Base-by-base conservation (phyloP, 2,888 invertebrate species). In the Meteorus cinctellus region DNA sequence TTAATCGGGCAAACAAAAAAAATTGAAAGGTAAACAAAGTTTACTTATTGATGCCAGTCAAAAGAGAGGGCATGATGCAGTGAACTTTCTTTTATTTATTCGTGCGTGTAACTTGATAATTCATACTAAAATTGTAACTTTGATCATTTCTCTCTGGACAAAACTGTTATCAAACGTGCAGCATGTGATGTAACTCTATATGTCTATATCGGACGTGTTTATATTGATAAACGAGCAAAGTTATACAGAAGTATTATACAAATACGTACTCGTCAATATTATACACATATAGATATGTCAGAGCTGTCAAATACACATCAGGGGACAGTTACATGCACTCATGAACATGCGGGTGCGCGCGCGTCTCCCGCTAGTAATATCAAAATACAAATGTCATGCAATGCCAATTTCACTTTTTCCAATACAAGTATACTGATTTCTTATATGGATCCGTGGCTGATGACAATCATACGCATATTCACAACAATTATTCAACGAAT, bases 121-220 rank as follows among this genome's bases (percentile, higher is more conserved):
- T 41, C 66, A n/a, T 24, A 55, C 36, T 70, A 24, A 31, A 34
- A 34, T 68, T 27, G 36, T 36, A 65, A 36, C 69, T 29, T n/a
- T 16, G 16, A 41, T 14, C 16, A 29, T 68, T 24, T 48, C 29
- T 41, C 19, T 48, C 31, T 59, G 55, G 29, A 29, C 29, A 69
- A 29, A 69, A 24, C 14, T 8, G 29, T 29, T 27, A 51, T 34
- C 55, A 69, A 31, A 34, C 14, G 29, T 34, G n/a, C 34, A 59
- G 59, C 69, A 55, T 55, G 55, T 19, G 19, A 19, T 55, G n/a
- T 55, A 55, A 55, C 24, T 55, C 8, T n/a, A 48, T 8, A 24
- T 55, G 19, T n/a, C 16, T 6, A 24, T 55, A 55, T 24, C 24
- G 19, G 55, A 55, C 55, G 19, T n/a, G 55, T 8, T n/a, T 19